Evolutionary conservation across 2,113 vertebrate genomes (phyloP).

Genomic region (Rhinolophus ferrumequinum): DNA sequence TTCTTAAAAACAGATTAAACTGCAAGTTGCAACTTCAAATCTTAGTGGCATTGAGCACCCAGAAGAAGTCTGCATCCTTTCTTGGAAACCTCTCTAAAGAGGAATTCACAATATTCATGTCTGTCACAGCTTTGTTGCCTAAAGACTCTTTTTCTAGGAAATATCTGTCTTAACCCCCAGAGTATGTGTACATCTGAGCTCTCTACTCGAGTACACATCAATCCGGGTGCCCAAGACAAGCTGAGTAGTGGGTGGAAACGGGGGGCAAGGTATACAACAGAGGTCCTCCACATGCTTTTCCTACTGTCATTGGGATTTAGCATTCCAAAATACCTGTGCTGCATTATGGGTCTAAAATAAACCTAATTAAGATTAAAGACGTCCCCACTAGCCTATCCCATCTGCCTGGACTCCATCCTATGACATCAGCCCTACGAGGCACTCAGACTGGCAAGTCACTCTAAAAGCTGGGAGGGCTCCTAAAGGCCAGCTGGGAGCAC

Average conservation of each 20-base stretch:
- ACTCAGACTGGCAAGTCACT: background rate
- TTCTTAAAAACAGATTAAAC: constrained; percentile 63
- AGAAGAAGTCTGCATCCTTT: constrained; percentile 52
- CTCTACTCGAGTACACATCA: background rate
- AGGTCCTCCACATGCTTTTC: background rate
- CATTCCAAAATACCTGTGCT: background rate
- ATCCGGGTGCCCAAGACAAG: background rate
- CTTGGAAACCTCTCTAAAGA: background rate
- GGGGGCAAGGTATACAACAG: background rate
- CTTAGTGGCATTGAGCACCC: background rate
- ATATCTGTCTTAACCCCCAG: background rate
- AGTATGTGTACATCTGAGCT: background rate
- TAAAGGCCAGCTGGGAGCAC: background rate
- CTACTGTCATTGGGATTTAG: background rate
- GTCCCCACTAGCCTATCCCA: background rate
- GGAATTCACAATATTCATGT: background rate
- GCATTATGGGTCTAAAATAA: background rate
- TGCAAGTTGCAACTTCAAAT: constrained; percentile 68
- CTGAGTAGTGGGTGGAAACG: background rate
- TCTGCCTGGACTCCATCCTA: background rate
- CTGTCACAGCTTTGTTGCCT: background rate
- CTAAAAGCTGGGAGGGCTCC: background rate
- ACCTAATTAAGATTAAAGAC: background rate
- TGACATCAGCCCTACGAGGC: background rate
- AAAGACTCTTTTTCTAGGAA: constrained; percentile 18